phyloP scores from a whole-genome alignment of 1,140 invertebrate species.

The Ceratina australensis region DNA sequence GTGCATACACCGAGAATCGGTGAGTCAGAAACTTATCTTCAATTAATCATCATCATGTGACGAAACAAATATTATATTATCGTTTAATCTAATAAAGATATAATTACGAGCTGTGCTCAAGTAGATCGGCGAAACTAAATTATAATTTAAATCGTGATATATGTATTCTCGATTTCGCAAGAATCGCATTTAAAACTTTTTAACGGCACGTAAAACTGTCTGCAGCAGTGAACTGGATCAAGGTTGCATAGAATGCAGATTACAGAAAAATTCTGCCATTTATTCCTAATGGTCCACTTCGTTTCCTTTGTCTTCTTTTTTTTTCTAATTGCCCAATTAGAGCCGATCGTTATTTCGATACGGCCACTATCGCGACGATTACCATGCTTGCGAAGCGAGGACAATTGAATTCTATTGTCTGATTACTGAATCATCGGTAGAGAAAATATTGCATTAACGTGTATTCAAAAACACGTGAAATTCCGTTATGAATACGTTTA shows the following conservation, averaged over 20 bases:
- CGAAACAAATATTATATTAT: background rate
- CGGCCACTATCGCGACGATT: background rate
- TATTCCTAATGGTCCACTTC: background rate
- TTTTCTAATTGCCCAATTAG: background rate
- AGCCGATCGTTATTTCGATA: background rate
- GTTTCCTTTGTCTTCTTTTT: background rate
- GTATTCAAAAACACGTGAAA: background rate
- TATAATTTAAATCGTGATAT: background rate
- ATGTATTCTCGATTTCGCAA: background rate
- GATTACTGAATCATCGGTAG: background rate
- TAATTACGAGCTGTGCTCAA: too few species aligned
- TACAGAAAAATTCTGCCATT: constrained; percentile 21
- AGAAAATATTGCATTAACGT: background rate
- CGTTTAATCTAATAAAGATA: background rate
- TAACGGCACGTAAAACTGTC: background rate
- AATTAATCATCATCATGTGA: background rate
- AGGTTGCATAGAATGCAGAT: constrained; percentile 10
- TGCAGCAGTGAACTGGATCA: constrained; percentile 12
- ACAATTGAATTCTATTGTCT: background rate
- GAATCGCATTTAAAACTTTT: background rate
- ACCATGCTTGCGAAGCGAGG: too few species aligned
- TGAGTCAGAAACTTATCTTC: background rate
- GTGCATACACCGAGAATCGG: background rate
- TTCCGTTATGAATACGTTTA: background rate
- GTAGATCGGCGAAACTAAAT: too few species aligned